phyloP scores from a whole-genome alignment of 1,140 invertebrate species.

The Monomorium pharaonis region DNA sequence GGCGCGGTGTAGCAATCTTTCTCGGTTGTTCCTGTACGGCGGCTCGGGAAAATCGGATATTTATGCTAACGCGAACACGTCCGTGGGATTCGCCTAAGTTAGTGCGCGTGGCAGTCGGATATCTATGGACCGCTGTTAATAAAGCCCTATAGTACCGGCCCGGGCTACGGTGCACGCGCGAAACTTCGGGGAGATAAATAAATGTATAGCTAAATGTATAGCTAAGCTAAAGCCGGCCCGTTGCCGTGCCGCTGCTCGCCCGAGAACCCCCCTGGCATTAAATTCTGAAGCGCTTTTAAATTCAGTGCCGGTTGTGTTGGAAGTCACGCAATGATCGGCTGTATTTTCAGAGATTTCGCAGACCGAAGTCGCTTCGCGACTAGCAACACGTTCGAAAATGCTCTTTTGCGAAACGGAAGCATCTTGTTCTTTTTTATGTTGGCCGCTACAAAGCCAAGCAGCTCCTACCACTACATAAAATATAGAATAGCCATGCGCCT shows the following conservation, averaged over 20 bases:
- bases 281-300: slow-evolving; percentile 42
- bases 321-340: slow-evolving; percentile 31
- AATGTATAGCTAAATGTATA: slow-evolving; percentile 40
- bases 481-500: too few species aligned
- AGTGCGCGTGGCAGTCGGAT: slow-evolving; percentile 39
- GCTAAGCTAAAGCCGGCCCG: slow-evolving; percentile 35
- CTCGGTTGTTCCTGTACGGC: slow-evolving; percentile 49
- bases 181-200: slow-evolving; percentile 54
- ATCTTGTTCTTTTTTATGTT: not conserved
- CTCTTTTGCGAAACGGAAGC: not conserved
- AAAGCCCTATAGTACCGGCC: slow-evolving; percentile 37
- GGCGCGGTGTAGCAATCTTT: slow-evolving; percentile 43
- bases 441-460: not conserved
- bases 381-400: not conserved
- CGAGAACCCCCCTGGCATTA: slow-evolving; percentile 17
- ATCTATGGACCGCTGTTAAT: slow-evolving; percentile 60
- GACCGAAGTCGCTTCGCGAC: not conserved
- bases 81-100: slow-evolving; percentile 57
- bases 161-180: slow-evolving; percentile 10
- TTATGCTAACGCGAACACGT: slow-evolving; percentile 61
- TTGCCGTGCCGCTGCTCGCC: not conserved
- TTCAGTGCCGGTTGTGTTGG: slow-evolving; percentile 28
- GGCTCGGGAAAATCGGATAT: slow-evolving; percentile 50
- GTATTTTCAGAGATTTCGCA: not conserved
- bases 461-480: not conserved